Conservation (phyloP, 2,113 vertebrate species). For the Peromyscus leucopus region DNA sequence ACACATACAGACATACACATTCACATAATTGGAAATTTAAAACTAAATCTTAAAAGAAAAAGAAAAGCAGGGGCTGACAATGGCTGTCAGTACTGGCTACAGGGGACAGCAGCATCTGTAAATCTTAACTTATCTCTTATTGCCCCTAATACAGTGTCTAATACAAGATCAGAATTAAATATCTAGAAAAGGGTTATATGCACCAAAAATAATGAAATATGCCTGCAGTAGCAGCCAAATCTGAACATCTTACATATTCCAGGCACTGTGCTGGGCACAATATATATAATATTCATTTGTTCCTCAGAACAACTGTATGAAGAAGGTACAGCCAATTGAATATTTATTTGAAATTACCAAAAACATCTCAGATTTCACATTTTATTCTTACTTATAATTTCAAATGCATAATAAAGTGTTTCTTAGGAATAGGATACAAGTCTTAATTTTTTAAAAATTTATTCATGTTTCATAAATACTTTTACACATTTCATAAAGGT, state of each 20-base stretch:
- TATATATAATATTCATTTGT: not conserved
- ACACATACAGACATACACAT: not conserved
- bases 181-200: not conserved
- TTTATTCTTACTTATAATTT: not conserved
- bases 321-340: not conserved
- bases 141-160: not conserved
- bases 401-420: not conserved
- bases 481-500: not conserved
- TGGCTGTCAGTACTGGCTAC: not conserved
- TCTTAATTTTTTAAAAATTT: not conserved
- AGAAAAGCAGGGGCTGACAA: not conserved
- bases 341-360: not conserved
- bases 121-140: constrained; percentile 16
- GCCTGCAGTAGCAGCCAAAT: not conserved
- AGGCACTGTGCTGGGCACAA: not conserved
- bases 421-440: not conserved
- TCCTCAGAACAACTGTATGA: not conserved
- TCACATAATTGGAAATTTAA: not conserved
- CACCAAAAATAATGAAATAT: not conserved
- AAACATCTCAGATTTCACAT: not conserved
- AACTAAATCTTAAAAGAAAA: not conserved
- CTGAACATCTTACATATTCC: not conserved
- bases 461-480: not conserved
- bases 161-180: not conserved
- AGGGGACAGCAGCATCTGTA: not conserved